Evolutionary conservation across 2,888 invertebrate species (phyloP).

Genomic region (Andrena flavipes): DNA sequence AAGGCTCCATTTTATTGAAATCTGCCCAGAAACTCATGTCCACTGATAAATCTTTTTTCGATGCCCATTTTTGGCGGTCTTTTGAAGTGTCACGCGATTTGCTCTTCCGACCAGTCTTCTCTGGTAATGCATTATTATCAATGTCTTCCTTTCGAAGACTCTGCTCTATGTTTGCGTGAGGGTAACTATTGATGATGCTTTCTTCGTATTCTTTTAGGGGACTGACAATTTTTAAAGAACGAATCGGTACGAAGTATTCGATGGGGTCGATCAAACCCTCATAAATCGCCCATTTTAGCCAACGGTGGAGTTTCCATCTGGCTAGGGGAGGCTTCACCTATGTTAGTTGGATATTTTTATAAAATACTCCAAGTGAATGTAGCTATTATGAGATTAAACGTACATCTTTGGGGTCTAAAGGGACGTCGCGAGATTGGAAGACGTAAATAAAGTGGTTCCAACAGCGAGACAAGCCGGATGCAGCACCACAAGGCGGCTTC

Average conservation of each 20-base stretch:
- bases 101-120: background rate
- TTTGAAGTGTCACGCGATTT: background rate
- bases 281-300: slow-evolving; percentile 84
- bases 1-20: slow-evolving; percentile 71
- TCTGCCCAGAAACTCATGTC: slow-evolving; percentile 72
- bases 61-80: background rate
- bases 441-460: slow-evolving; percentile 82
- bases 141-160: background rate
- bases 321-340: slow-evolving; percentile 77
- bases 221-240: slow-evolving; percentile 71
- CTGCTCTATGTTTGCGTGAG: background rate
- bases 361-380: background rate
- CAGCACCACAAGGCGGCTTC: slow-evolving; percentile 57
- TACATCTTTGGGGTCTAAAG: slow-evolving; percentile 76
- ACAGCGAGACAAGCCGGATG: slow-evolving; percentile 80
- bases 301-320: slow-evolving; percentile 85
- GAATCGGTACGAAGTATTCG: slow-evolving; percentile 74
- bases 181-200: slow-evolving; percentile 16
- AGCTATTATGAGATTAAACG: background rate
- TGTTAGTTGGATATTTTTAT: background rate
- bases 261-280: slow-evolving; percentile 74
- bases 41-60: background rate
- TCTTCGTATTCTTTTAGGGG: slow-evolving; percentile 57
- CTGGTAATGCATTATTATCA: background rate
- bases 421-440: slow-evolving; percentile 82